A percentile compares a stretch with the other conserved stretches of the same genome.
These are phyloP conservation scores for Drosophila guanche DNA, from an alignment of 1,140 invertebrate genomes.

Conservation along the genomic window DNA sequence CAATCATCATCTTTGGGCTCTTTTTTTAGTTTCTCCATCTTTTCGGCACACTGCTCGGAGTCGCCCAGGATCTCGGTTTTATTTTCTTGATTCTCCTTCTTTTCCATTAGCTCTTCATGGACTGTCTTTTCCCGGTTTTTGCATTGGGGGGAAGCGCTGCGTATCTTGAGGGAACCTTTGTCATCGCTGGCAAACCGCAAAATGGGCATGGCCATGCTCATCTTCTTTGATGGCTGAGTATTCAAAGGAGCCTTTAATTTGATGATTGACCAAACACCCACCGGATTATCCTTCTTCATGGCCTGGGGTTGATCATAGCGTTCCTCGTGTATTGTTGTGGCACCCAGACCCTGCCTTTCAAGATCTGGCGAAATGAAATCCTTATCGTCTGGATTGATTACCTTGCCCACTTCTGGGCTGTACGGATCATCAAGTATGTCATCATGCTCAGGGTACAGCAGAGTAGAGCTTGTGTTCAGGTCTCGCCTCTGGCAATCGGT, in stretches of 20 bases:
- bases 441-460: too few species aligned
- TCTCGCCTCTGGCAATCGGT: not conserved
- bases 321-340: not conserved
- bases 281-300: not conserved
- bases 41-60: constrained; percentile 15
- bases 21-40: constrained; percentile 1
- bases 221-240: too few species aligned
- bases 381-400: not conserved
- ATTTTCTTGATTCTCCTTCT: not conserved
- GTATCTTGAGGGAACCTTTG: constrained; percentile 24
- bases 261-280: too few species aligned
- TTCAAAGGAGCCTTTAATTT: too few species aligned
- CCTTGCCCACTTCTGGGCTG: not conserved
- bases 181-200: not conserved
- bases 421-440: too few species aligned
- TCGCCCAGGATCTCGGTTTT: constrained; percentile 27
- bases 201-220: too few species aligned
- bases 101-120: constrained; percentile 17
- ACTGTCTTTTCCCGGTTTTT: not conserved
- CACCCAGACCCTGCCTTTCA: constrained; percentile 8
- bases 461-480: too few species aligned
- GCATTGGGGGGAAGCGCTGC: constrained; percentile 9
- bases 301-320: not conserved
- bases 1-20: constrained; percentile 5
- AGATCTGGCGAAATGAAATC: constrained; percentile 31